Evolutionary conservation across 2,113 vertebrate genomes (phyloP), one percentile per base, ranked within the genome.

Genomic region (Stegostoma tigrinum): DNA sequence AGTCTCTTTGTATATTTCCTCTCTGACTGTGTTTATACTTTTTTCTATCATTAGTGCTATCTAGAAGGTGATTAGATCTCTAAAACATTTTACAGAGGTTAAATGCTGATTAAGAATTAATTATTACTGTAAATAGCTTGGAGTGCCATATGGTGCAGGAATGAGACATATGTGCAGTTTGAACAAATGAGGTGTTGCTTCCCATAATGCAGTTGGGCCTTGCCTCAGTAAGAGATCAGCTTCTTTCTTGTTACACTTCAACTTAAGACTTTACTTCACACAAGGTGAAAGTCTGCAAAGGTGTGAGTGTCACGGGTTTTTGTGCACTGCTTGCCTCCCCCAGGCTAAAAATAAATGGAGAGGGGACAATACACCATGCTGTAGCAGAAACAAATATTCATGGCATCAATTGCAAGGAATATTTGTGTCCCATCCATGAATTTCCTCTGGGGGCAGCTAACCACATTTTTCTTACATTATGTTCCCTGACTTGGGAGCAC

Each of bases 21-120:
- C 98, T 98, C 97, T 83, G 75, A 95, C 94, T 75, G 98, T 98
- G 98, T 98, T 98, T 98, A 98, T 98, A 97, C 98, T 98, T 98
- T 98, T 98, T 98, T 98, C 97, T 98, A 98, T 98, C 98, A 98
- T 98, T 98, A 98, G 98, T 98, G 97, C 98, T 98, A 98, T 98
- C 98, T 98, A 98, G 98, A 98, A 98, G 98, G 98, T 98, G 98
- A 98, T 98, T 98, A 98, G 97, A 98, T 98, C 98, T 98, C 98
- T 98, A 97, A 98, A 97, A 98, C 98, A 98, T 98, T 98, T 98
- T 98, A 98, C 98, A 98, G 98, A 98, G 98, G 98, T 98, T 99
- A 98, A 98, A 98, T 98, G 98, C 98, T 99, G 98, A 99, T 98
- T 98, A 99, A 98, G 98, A 98, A 99, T 99, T 99, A 98, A 99